Percentiles rank a stretch among this genome's conserved stretches.
Conservation (phyloP, 2,113 vertebrate species). For the Passer montanus region DNA sequence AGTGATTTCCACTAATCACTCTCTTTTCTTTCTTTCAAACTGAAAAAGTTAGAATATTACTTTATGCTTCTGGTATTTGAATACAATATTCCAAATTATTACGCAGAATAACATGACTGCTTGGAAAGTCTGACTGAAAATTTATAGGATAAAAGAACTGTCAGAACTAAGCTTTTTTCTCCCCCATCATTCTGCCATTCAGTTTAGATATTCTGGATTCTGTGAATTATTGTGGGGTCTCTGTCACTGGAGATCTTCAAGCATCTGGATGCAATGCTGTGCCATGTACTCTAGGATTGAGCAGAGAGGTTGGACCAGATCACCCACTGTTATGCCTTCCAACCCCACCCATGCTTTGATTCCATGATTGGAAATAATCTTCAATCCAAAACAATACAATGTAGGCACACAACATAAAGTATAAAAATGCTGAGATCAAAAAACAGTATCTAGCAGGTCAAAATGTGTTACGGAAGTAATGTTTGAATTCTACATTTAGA, state of each 20-base stretch:
- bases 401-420: background rate
- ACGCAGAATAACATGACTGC: background rate
- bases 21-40: background rate
- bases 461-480: background rate
- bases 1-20: background rate
- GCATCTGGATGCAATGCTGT: background rate
- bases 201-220: background rate
- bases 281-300: background rate
- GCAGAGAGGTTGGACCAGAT: background rate
- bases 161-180: background rate
- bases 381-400: background rate
- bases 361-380: background rate
- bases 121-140: background rate
- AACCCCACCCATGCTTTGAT: background rate
- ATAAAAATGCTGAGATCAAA: background rate
- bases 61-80: fast-evolving
- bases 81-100: background rate
- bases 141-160: background rate
- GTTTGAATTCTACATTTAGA: background rate
- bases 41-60: background rate
- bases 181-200: background rate
- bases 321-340: background rate
- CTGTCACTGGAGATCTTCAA: background rate
- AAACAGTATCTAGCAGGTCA: background rate
- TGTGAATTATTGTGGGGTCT: background rate